Evolutionary conservation across 1,140 invertebrate genomes (phyloP).

Genomic region (Drosophila ercepeae): DNA sequence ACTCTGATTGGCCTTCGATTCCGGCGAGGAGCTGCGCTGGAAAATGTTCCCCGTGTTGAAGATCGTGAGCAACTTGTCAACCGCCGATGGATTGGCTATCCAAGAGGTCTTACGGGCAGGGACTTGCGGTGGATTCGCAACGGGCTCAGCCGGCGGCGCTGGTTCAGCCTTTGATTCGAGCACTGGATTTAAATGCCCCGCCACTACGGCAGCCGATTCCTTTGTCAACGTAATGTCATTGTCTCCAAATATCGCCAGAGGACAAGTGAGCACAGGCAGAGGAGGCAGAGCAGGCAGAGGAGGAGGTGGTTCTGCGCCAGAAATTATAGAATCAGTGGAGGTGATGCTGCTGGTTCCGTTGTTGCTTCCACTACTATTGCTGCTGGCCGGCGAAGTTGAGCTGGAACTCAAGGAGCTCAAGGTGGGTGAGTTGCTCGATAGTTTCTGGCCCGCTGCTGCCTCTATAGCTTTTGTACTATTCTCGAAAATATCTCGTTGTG

Average conservation of each 20-base stretch:
- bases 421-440: slow-evolving; percentile 46
- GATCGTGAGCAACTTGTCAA: slow-evolving; percentile 85
- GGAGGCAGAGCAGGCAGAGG: background rate
- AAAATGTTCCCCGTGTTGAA: slow-evolving; percentile 86
- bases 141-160: slow-evolving; percentile 52
- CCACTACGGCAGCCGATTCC: slow-evolving; percentile 59
- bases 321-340: slow-evolving; percentile 23
- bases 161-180: slow-evolving; percentile 13
- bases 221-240: slow-evolving; percentile 82
- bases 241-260: slow-evolving; percentile 72
- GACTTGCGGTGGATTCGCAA: slow-evolving; percentile 13
- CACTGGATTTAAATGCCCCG: slow-evolving; percentile 2
- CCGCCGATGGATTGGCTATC: slow-evolving; percentile 85
- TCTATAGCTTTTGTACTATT: slow-evolving; percentile 58
- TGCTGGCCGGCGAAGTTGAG: slow-evolving; percentile 58
- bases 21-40: slow-evolving; percentile 79
- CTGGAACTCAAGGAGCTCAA: slow-evolving; percentile 63
- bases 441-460: background rate
- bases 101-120: slow-evolving; percentile 85
- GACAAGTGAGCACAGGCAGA: background rate
- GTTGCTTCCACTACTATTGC: slow-evolving; percentile 18
- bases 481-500: slow-evolving; percentile 16
- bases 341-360: slow-evolving; percentile 27
- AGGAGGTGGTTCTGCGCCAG: slow-evolving; percentile 15
- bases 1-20: slow-evolving; percentile 46